phyloP scores from a whole-genome alignment of 1,140 invertebrate species.

The Plectus sambesii region DNA sequence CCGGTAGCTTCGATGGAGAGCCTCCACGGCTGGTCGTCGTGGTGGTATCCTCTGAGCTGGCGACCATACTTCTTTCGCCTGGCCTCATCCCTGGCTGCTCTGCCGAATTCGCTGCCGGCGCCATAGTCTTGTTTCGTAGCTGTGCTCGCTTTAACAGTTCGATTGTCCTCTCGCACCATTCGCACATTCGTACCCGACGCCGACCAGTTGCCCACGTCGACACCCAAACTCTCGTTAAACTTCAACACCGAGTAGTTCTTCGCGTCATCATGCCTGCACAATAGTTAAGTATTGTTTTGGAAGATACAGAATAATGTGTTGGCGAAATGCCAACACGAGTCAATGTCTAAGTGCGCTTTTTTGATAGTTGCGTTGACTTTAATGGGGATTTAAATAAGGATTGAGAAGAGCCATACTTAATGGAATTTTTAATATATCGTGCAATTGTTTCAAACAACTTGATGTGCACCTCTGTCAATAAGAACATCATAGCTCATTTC shows the following conservation, averaged over 20 bases:
- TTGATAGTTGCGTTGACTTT: too few species aligned
- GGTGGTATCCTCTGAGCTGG: conserved; percentile 27
- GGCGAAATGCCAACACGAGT: conserved; percentile 4
- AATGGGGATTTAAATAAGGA: conserved; percentile 6
- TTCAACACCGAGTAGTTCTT: conserved; percentile 35
- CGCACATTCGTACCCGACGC: conserved; percentile 15
- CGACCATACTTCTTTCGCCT: conserved; percentile 41
- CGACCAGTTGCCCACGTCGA: conserved; percentile 26
- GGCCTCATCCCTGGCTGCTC: conserved; percentile 41
- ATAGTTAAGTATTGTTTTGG: too few species aligned
- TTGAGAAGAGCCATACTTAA: too few species aligned
- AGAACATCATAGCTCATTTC: too few species aligned
- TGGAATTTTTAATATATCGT: too few species aligned
- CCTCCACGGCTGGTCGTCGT: conserved; percentile 40
- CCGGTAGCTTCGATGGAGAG: conserved; percentile 28
- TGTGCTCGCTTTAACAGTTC: conserved; percentile 17
- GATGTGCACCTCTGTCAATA: too few species aligned
- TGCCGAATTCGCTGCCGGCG: conserved; percentile 39
- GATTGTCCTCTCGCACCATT: conserved; percentile 39
- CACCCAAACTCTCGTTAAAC: conserved; percentile 40
- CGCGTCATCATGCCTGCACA: conserved; percentile 17
- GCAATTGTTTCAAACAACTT: too few species aligned
- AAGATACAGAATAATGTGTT: conserved; percentile 18
- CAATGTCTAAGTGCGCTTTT: too few species aligned
- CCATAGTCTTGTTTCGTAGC: conserved; percentile 35